These are phyloP conservation scores for Oryctes rhinoceros DNA, from an alignment of 1,140 invertebrate species.

Conservation along the genomic window DNA sequence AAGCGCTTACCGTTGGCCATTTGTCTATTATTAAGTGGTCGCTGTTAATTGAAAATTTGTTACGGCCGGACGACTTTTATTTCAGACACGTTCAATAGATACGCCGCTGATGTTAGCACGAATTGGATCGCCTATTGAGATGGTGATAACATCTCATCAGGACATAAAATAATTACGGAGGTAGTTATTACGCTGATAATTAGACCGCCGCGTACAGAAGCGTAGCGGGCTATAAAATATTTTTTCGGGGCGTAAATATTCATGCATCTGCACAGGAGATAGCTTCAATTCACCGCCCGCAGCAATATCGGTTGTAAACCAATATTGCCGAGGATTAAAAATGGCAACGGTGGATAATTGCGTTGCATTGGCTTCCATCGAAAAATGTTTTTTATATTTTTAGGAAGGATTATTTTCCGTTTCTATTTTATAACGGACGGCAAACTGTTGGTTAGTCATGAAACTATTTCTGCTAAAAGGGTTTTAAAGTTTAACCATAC, in stretches of 20 bases:
- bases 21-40: slow-evolving; percentile 32
- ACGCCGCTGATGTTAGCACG: slow-evolving; percentile 15
- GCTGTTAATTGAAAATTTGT: slow-evolving; percentile 31
- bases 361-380: not conserved
- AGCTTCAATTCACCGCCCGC: not conserved
- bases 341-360: not conserved
- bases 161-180: slow-evolving; percentile 23
- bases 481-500: no score
- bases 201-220: not conserved
- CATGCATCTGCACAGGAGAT: slow-evolving; percentile 1
- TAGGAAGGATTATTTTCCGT: not conserved
- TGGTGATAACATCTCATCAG: slow-evolving; percentile 19
- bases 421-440: not conserved
- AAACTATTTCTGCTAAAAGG: no score
- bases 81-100: slow-evolving; percentile 24
- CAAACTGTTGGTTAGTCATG: no score
- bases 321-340: not conserved
- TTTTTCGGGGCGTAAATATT: slow-evolving; percentile 23
- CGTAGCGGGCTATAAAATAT: not conserved
- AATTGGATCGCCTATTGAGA: slow-evolving; percentile 4
- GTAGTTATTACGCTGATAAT: slow-evolving; percentile 26
- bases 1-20: not conserved
- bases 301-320: not conserved
- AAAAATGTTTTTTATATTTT: not conserved
- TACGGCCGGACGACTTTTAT: slow-evolving; percentile 23